Base-by-base conservation (phyloP, 2,113 vertebrate species). In the Notarius lentiginosus region DNA sequence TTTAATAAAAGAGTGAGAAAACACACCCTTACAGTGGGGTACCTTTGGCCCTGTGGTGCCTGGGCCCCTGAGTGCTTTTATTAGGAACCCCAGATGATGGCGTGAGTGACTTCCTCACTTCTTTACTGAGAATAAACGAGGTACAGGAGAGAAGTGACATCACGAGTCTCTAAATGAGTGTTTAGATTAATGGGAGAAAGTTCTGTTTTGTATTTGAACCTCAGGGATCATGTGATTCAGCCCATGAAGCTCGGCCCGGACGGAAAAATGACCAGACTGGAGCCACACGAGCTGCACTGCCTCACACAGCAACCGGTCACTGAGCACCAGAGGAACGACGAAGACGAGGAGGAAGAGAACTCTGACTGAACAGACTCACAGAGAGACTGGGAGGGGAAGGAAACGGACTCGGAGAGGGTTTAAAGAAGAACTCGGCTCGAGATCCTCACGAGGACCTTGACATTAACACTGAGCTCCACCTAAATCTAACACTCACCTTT, bases 171-270 rank as follows among this genome's bases (percentile, higher is more conserved):
- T 61, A 22, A 20, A 4, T 11, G 10, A 72, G 34, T 30, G 17
- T 20, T 63, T 24, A 22, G 20, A 7, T 20, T 22, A 41, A 17
- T 6, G 1, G 63, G 30, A 41, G 18, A 18, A 72, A 20, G 7
- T 4, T 9, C 1, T 20, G 34, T 58, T 34, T 41, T 61, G 20
- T 30, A 12, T 80, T 10, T 58, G 0, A 58, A 20, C 9, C 1
- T 81, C 93, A 99, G 98, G 88, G 94, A 94, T 88, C 95, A 94
- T 53, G 87, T 97, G 85, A 97, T 99, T 92, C 96, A 97, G 91
- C 98, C 97, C 47, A 97, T 99, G 97, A 95, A 96, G 58, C 95
- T 99, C 84, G 94, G 93, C 0, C 94, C 96, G 5, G 96, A 95
- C 0, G 98, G 97, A 30, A 97, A 91, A 87, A 96, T 99, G 88